A percentile compares a stretch with the other conserved stretches of the same genome.
Conservation (phyloP, 2,888 invertebrate species). For the Parapristionchus giblindavisi region DNA sequence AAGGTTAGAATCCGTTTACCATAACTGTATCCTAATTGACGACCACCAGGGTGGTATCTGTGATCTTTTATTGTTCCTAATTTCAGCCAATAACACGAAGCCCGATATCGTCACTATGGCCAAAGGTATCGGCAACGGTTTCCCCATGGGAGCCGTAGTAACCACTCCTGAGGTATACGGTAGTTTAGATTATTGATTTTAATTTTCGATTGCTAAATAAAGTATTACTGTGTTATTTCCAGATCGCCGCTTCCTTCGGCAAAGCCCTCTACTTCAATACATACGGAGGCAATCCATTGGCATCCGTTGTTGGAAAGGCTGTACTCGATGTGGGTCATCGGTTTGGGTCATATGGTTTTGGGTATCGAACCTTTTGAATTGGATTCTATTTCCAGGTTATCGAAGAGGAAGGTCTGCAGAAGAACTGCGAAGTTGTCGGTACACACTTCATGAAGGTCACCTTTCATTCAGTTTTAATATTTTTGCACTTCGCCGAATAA, state of each 20-base stretch:
- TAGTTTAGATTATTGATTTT: not conserved
- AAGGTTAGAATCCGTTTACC: conserved; percentile 74
- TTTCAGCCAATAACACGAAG: conserved; percentile 78
- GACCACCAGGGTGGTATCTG: no score
- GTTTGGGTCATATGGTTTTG: not conserved
- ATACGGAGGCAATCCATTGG: conserved; percentile 92
- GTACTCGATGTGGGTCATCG: conserved; percentile 83
- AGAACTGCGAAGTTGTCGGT: conserved; percentile 81
- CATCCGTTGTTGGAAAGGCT: conserved; percentile 86
- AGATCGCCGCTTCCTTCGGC: conserved; percentile 78
- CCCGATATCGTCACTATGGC: conserved; percentile 97
- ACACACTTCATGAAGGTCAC: conserved; percentile 82
- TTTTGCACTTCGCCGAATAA: not conserved
- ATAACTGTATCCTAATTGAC: no score
- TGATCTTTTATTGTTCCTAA: no score
- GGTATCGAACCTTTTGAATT: no score
- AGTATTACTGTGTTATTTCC: not conserved
- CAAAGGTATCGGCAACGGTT: conserved; percentile 90
- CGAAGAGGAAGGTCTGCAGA: conserved; percentile 85
- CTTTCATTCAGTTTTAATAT: no score
- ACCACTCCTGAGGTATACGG: conserved; percentile 83
- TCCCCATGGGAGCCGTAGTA: conserved; percentile 92
- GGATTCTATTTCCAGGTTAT: no score
- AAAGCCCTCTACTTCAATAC: conserved; percentile 90
- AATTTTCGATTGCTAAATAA: not conserved